Evolutionary conservation across 2,113 vertebrate species (phyloP).

Genomic region (Bagarius yarrelli): DNA sequence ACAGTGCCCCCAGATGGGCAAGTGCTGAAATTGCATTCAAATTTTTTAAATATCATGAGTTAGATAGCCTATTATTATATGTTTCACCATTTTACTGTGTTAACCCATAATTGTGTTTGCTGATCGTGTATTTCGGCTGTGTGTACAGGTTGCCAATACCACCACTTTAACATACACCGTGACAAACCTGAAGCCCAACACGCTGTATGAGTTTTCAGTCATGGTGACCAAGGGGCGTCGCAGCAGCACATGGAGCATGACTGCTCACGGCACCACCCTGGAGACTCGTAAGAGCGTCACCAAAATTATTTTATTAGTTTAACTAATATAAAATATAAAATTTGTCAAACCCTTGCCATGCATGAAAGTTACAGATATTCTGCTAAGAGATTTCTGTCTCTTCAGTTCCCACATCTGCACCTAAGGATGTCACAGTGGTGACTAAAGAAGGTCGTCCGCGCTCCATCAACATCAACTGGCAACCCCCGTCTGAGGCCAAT

Average conservation of each 20-base stretch:
- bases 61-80: not conserved
- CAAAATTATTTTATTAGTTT: too few species aligned
- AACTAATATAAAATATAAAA: too few species aligned
- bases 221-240: slow-evolving; percentile 96
- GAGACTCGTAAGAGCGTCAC: slow-evolving; percentile 79
- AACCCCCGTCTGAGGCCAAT: slow-evolving; percentile 95
- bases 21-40: not conserved
- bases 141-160: slow-evolving; percentile 85
- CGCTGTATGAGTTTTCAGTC: slow-evolving; percentile 95
- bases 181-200: slow-evolving; percentile 90
- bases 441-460: slow-evolving; percentile 97
- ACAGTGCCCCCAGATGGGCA: slow-evolving; percentile 28
- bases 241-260: slow-evolving; percentile 97
- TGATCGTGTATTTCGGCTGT: not conserved
- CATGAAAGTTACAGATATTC: too few species aligned
- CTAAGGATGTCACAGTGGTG: slow-evolving; percentile 96
- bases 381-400: not conserved
- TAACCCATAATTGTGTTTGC: not conserved
- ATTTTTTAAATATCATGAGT: too few species aligned
- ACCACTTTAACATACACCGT: slow-evolving; percentile 90
- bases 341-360: too few species aligned
- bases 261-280: slow-evolving; percentile 92
- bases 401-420: slow-evolving; percentile 90
- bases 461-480: slow-evolving; percentile 98
- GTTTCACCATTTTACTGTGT: not conserved